phyloP scores from a whole-genome alignment of 2,113 vertebrate species.

The Archilochus colubris region DNA sequence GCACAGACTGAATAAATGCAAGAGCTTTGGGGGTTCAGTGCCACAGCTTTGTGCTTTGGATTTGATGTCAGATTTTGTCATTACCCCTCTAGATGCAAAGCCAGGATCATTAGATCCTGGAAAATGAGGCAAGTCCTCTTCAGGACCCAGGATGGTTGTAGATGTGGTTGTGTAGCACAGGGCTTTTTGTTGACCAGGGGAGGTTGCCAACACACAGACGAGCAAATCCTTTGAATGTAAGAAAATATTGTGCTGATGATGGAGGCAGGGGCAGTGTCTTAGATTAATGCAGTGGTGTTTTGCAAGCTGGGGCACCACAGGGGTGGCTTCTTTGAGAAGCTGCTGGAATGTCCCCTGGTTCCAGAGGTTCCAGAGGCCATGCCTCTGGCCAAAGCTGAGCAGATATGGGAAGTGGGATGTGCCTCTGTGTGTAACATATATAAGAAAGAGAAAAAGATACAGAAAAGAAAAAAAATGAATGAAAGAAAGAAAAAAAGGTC shows the following conservation, averaged over 20 bases:
- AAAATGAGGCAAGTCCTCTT: background rate
- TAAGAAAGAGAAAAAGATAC: too few relatives aligned
- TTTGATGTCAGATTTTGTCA: background rate
- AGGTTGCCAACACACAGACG: background rate
- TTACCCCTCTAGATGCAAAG: background rate
- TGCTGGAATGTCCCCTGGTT: too few relatives aligned
- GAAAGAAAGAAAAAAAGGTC: too few relatives aligned
- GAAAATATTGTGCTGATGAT: accelerated
- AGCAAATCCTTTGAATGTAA: background rate
- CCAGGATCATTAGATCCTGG: background rate
- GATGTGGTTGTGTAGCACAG: background rate
- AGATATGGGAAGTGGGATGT: too few relatives aligned
- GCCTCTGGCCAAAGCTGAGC: too few relatives aligned
- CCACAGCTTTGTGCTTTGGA: background rate
- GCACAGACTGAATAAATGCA: background rate
- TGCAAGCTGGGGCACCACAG: too few relatives aligned
- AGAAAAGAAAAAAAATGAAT: too few relatives aligned
- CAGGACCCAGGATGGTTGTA: background rate
- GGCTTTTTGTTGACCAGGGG: accelerated
- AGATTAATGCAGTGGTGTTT: too few relatives aligned
- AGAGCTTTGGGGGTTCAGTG: background rate
- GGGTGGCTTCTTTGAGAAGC: too few relatives aligned
- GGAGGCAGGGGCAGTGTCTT: background rate
- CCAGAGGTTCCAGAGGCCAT: too few relatives aligned
- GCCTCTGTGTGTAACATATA: too few relatives aligned